A percentile compares a stretch with the other conserved stretches of the same genome.
phyloP scores from a whole-genome alignment of 2,113 vertebrate genomes.

The Leuciscus idus region DNA sequence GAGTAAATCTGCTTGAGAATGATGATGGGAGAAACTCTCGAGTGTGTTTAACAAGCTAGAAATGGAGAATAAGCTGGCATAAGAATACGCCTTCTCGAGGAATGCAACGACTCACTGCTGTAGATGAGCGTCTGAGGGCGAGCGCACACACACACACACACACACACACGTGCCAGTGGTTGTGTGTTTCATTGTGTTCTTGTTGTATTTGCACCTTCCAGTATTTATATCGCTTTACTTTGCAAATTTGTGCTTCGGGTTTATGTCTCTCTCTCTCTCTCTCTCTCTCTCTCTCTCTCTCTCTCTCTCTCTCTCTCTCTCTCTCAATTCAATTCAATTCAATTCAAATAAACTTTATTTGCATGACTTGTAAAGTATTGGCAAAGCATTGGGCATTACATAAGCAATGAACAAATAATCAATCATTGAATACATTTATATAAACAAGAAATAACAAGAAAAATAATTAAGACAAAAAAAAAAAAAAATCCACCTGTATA shows the following conservation, averaged over 20 bases:
- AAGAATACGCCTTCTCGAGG: conserved; percentile 29
- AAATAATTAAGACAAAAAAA: too few relatives aligned
- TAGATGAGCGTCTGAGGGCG: conserved; percentile 37
- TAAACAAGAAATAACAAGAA: too few relatives aligned
- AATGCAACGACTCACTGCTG: conserved; percentile 40
- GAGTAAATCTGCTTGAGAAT: conserved; percentile 27
- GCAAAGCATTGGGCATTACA: too few relatives aligned
- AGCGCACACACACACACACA: background rate
- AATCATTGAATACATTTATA: too few relatives aligned
- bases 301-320: too few relatives aligned
- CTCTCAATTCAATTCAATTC: too few relatives aligned
- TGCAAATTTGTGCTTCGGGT: conserved; percentile 28
- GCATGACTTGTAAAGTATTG: too few relatives aligned
- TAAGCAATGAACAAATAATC: too few relatives aligned
- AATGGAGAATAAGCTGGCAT: conserved; percentile 1
- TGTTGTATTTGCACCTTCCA: background rate
- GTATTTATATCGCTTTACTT: background rate
- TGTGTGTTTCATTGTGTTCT: conserved; percentile 28
- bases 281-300: background rate
- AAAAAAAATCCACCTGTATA: too few relatives aligned
- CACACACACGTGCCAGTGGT: background rate
- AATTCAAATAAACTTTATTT: too few relatives aligned
- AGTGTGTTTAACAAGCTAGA: conserved; percentile 15
- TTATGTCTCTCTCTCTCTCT: conserved; percentile 22
- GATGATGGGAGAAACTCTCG: background rate